Evolutionary conservation across 2,888 invertebrate genomes (phyloP).

Genomic region (Hetaerina titia): DNA sequence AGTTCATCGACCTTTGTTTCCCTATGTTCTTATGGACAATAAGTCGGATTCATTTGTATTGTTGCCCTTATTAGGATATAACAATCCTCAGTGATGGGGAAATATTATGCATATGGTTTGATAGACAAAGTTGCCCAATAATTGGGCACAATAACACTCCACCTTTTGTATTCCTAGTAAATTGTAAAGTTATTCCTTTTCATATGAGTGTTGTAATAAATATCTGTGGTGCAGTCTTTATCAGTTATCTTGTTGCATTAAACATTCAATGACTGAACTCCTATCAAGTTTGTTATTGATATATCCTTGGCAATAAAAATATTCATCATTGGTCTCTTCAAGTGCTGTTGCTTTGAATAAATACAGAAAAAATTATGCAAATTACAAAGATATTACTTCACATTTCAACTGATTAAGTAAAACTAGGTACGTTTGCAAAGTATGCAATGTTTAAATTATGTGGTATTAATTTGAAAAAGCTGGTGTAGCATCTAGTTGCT

Average conservation of each 20-base stretch:
- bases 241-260: not conserved
- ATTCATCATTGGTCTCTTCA: not conserved
- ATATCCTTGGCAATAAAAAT: slow-evolving; percentile 1
- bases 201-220: slow-evolving; percentile 20
- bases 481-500: not conserved
- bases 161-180: not conserved
- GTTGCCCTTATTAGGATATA: not conserved
- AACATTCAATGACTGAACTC: not conserved
- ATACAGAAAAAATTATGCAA: not conserved
- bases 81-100: not conserved
- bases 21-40: not conserved
- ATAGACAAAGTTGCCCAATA: not conserved
- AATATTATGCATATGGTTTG: not conserved
- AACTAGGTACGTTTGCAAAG: not conserved
- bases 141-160: not conserved
- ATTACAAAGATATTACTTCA: not conserved
- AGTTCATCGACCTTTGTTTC: not conserved
- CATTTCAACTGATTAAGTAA: not conserved
- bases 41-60: not conserved
- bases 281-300: not conserved
- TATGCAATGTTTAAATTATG: not conserved
- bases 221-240: not conserved
- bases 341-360: not conserved
- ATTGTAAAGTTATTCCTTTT: not conserved
- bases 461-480: not conserved